Evolutionary conservation across 2,888 invertebrate genomes (phyloP), one percentile per base, ranked within the genome.

Genomic region (Lithophane socia): DNA sequence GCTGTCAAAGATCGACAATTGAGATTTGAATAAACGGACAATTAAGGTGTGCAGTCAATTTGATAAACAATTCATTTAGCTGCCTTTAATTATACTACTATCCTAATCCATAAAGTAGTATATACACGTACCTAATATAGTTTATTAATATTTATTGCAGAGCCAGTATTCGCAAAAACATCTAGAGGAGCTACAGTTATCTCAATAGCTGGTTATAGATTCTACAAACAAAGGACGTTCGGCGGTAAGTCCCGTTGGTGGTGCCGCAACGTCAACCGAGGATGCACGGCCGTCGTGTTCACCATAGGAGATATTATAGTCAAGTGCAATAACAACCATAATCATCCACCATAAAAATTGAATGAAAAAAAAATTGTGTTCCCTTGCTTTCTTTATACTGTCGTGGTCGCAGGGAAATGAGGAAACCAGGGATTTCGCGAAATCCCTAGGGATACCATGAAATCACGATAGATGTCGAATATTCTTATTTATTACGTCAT

Each of bases 221-320:
- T 91, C 80, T 89, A 90, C 56, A 88, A 90, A 37, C 92, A 93
- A 12, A 86, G 91, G 1, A 84, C 78, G 3, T 76, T 84, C 3
- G 87, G 88, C 0, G 63, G 70, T 7, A 90, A 89, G 64, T 80
- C 83, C 0, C 82, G 89, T 0, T 92, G 92, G 92, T 88, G 87
- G 84, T 92, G 92, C 58, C 87, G 88, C 0, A 88, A 90, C 72
- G 87, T 90, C 44, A 80, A 81, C 69, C 83, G 78, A 4, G 88
- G 89, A 0, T 92, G 92, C 73, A 76, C 83, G 2, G 92, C 92
- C 8, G 75, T 81, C 9, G 52, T 93, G 1, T 80, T 82, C 52
- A 92, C 92, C 0, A 12, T 91, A 0, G 89, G 88, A 24, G 83
- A 90, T 47, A 69, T 86, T n/a, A 87, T 94, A 42, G 73, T 92